Evolutionary conservation across 2,888 invertebrate genomes (phyloP).

Genomic region (Agrochola lota): DNA sequence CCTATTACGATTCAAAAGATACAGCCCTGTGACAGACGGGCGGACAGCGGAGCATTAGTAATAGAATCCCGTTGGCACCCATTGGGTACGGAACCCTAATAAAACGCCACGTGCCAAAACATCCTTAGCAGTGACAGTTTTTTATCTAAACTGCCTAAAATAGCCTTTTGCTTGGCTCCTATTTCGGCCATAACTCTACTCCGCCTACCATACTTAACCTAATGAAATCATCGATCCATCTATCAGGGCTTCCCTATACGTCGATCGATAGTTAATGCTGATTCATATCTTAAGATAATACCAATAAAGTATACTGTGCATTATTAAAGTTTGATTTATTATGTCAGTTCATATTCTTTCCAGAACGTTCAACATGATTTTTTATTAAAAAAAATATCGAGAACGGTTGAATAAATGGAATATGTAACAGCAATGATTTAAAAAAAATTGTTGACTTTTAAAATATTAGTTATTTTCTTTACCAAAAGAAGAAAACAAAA

Average conservation of each 20-base stretch:
- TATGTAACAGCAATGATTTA: background rate
- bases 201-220: background rate
- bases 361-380: background rate
- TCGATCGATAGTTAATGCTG: background rate
- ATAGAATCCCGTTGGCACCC: too few relatives aligned
- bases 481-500: background rate
- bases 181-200: background rate
- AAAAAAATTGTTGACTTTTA: background rate
- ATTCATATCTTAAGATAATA: constrained; percentile 17
- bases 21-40: too few relatives aligned
- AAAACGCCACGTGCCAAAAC: background rate
- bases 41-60: too few relatives aligned
- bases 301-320: constrained; percentile 3
- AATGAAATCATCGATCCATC: constrained; percentile 1
- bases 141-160: background rate
- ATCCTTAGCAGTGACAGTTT: background rate
- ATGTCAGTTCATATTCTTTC: background rate
- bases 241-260: background rate
- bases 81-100: too few relatives aligned
- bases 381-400: background rate
- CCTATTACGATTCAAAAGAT: too few relatives aligned
- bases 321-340: constrained; percentile 14
- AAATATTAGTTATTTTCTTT: constrained; percentile 1
- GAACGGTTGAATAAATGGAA: background rate
- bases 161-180: background rate